Evolutionary conservation across 1,140 invertebrate species (phyloP), one percentile per base, ranked within the genome.

Genomic region (Ceratitis capitata): DNA sequence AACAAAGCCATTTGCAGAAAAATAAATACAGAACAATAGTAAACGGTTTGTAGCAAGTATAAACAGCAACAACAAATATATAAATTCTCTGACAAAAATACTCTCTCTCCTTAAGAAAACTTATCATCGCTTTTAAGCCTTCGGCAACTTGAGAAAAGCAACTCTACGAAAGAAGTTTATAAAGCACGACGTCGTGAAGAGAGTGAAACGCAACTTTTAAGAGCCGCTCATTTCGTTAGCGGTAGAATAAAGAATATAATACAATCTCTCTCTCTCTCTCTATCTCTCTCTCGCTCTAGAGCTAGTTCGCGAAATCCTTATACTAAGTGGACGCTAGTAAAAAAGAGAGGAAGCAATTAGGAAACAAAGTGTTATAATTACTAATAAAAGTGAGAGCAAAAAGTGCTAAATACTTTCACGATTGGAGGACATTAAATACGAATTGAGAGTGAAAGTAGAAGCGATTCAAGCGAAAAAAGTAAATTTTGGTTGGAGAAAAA

Each of bases 351-450:
- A 69, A 69, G 32, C 61, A 69, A 69, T 35, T 39, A 35, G 32
- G n/a, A 35, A 69, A 69, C 29, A 69, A 69, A 69, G 61, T 69
- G 39, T n/a, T 6, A 69, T 35, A 69, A 69, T 69, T 69, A 69
- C 16, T 32, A 5, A 2, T 69, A 35, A 39, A 39, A 69, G 32
- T 35, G 61, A 23, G 29, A 16, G 23, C 9, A 64, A 64, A 29
- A 29, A 7, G 61, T 35, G 29, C 6, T 2, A 69, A 39, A 39
- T 32, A 69, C 61, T 69, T 69, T 69, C 61, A 39, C 32, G n/a
- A n/a, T n/a, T 69, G 61, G 14, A 6, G 61, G 4, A 32, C 26
- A 7, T 69, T 19, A 39, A 69, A 69, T 69, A 14, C n/a, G n/a
- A n/a, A n/a, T 29, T 35, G 61, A 39, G 32, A 69, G 61, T 69